These are phyloP conservation scores for Tanypteryx hageni DNA, from an alignment of 2,888 invertebrate species.

Conservation along the genomic window DNA sequence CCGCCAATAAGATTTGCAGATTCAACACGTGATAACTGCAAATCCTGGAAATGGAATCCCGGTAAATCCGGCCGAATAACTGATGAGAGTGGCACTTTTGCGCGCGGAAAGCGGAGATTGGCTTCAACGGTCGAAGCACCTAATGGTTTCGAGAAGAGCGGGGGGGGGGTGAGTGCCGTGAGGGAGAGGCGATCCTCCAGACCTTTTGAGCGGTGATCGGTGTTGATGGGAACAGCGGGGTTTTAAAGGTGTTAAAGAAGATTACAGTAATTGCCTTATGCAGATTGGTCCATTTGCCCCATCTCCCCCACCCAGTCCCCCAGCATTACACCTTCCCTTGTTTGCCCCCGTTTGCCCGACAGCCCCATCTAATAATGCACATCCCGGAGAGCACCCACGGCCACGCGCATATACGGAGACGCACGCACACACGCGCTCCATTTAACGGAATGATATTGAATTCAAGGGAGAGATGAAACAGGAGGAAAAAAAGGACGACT, in stretches of 20 bases:
- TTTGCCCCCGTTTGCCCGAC: too few species aligned
- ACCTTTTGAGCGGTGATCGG: neutral
- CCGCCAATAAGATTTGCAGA: conserved; percentile 28
- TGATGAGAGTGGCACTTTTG: neutral
- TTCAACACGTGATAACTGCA: conserved; percentile 13
- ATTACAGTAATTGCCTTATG: conserved; percentile 17
- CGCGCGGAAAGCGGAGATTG: neutral
- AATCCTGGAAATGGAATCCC: conserved; percentile 1
- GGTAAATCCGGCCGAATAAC: neutral
- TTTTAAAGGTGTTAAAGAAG: conserved; percentile 13
- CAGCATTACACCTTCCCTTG: too few species aligned
- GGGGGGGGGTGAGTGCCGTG: neutral
- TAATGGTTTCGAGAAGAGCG: neutral
- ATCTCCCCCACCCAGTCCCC: too few species aligned
- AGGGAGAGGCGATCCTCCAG: neutral
- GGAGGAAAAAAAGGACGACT: too few species aligned
- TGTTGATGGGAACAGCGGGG: neutral
- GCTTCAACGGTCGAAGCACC: neutral
- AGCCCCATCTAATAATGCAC: too few species aligned
- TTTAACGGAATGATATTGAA: too few species aligned
- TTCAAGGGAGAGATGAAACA: too few species aligned
- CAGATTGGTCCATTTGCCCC: neutral
- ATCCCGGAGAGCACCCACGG: too few species aligned
- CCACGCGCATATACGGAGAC: too few species aligned
- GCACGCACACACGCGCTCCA: too few species aligned